Base-by-base conservation (phyloP, 1,140 invertebrate genomes). In the Eumeta japonica region DNA sequence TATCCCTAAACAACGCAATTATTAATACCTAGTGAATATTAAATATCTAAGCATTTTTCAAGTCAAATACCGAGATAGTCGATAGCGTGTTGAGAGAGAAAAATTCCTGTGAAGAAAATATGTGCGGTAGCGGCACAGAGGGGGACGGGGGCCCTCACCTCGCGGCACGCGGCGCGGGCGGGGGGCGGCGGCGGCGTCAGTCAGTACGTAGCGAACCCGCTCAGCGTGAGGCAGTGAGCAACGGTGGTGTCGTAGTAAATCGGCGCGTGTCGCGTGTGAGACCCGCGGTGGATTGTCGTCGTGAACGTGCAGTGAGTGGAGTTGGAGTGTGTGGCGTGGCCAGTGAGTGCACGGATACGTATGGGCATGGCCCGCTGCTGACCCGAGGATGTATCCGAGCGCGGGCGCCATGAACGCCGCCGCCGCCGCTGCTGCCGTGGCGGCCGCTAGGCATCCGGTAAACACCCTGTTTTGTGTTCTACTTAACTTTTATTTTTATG, bases 351-450 rank as follows among this genome's bases (percentile, higher is more conserved):
- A 46, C 42, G n/a, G n/a, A n/a, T n/a, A n/a, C n/a, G n/a, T n/a
- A n/a, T 58, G 14, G 28, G 55, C 61, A 73, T 52, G 42, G 65
- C 56, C 37, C 51, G 54, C 47, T n/a, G 16, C 60, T 73, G 64
- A 71, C 68, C 59, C 51, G 58, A 54, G 60, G 55, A 76, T 76
- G 74, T 76, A 75, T 67, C 70, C 74, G 41, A 75, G 67, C 57
- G 72, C 74, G 59, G 74, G 74, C 61, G 72, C 74, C 41, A 75
- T 75, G 72, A 77, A 75, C 58, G 72, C 71, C 55, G 74, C 74
- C 52, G 74, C 74, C 48, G 74, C 74, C 52, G 74, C 74, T 45
- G 74, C 72, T 55, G 74, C 74, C 49, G 74, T 74, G 56, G 74
- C 72, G 58, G 74, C 74, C 53, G 74, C 74, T 20, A 77, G 74